Evolutionary conservation across 2,797 vertebrate genomes (phyloP), one percentile per base, ranked within the genome.

Genomic region (Pelobates cultripes): DNA sequence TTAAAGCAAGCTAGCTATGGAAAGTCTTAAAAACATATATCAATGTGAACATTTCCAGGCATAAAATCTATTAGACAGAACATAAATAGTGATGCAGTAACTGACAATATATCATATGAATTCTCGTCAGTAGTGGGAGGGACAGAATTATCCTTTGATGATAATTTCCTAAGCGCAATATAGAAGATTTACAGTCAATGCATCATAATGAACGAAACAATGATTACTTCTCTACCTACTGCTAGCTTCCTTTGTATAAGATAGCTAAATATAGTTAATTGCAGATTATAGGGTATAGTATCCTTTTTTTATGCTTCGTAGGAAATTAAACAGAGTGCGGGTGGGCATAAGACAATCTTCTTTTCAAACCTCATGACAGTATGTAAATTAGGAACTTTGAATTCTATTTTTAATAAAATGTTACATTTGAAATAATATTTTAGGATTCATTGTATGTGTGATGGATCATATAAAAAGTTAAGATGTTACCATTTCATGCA

Each of bases 361-460:
- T 47, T 77, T 67, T 77, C 80, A 77, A 57, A 69, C 51, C 55
- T 77, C 80, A 77, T 77, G 80, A 72, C 80, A 81, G 73, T 66
- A 51, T 74, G 74, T 64, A 67, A 82, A 82, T 72, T 57, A 77
- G 67, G 68, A 68, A 82, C 43, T 81, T 64, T 67, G 76, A 60
- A 76, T 53, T 61, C 28, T 61, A 47, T 63, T 75, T 70, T 60
- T 7, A 70, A 69, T 28, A 42, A 64, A 77, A 45, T 77, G 41
- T 15, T 55, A 57, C 7, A 42, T 72, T 77, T 41, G 66, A 55
- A 81, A 55, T 42, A 47, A 55, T 42, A 47, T 28, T 28, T 28
- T 28, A 28, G 28, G 28, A 28, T 28, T 28, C 28, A 28, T 28
- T 28, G 28, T 28, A 28, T 28, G 28, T 28, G 28, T 28, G 28